A percentile compares a stretch with the other conserved stretches of the same genome.
Conservation (phyloP, 2,888 invertebrate species). For the Rhogogaster chlorosoma region DNA sequence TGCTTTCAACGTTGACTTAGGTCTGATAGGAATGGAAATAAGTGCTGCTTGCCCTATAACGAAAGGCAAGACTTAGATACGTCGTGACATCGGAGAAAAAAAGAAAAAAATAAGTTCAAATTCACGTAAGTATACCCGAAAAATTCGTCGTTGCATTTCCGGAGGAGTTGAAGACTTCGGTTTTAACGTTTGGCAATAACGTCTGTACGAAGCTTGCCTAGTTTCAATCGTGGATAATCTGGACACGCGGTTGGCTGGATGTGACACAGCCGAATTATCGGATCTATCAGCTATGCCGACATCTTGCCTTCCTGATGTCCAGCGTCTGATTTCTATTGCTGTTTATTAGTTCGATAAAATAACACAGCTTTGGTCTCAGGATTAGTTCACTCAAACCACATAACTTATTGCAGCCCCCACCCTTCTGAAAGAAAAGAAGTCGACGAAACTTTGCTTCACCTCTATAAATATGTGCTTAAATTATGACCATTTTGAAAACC, state of each 20-base stretch:
- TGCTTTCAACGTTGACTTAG: too few relatives aligned
- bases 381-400: neutral
- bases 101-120: neutral
- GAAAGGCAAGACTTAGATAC: too few relatives aligned
- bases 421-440: too few relatives aligned
- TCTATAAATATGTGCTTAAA: neutral
- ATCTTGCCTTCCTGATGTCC: slow-evolving; percentile 88
- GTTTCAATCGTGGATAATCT: slow-evolving; percentile 52
- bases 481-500: neutral
- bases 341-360: neutral
- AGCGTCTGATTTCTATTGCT: slow-evolving; percentile 54
- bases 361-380: neutral
- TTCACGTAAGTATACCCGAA: neutral
- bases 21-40: too few relatives aligned
- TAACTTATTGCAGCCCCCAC: neutral
- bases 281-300: slow-evolving; percentile 92
- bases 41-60: too few relatives aligned
- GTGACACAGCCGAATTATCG: slow-evolving; percentile 89
- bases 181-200: neutral
- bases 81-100: neutral
- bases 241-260: slow-evolving; percentile 85
- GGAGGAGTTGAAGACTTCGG: neutral
- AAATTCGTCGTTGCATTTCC: neutral
- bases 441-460: neutral
- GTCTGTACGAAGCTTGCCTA: neutral